phyloP scores from a whole-genome alignment of 2,113 vertebrate species.

The Osmerus mordax region DNA sequence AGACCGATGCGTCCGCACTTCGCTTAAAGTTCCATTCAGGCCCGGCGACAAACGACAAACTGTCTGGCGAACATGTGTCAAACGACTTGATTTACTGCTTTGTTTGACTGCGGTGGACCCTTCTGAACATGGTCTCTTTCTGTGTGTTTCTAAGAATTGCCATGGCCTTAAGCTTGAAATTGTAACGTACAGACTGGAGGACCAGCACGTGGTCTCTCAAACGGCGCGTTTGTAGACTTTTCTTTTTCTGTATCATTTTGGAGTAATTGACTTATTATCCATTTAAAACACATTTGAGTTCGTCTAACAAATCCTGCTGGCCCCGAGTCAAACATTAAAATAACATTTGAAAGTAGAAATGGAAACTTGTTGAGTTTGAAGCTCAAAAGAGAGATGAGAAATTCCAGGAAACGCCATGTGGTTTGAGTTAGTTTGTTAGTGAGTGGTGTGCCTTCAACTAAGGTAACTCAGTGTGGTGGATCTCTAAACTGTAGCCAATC shows the following conservation, averaged over 20 bases:
- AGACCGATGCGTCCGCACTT: conserved; percentile 62
- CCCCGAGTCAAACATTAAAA: conserved; percentile 18
- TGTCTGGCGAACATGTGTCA: conserved; percentile 73
- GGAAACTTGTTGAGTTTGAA: conserved; percentile 8
- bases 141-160: conserved; percentile 64
- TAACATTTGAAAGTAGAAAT: neutral
- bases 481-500: conserved; percentile 67
- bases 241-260: conserved; percentile 13
- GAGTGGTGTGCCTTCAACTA: conserved; percentile 54
- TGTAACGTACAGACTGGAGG: conserved; percentile 59
- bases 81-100: conserved; percentile 73
- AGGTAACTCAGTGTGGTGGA: conserved; percentile 52
- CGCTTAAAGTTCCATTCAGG: conserved; percentile 72
- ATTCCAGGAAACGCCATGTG: conserved; percentile 52
- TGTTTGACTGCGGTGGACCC: conserved; percentile 61
- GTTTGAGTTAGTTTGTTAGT: conserved; percentile 61
- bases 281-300: conserved; percentile 35
- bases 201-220: conserved; percentile 46
- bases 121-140: conserved; percentile 53
- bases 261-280: conserved; percentile 43
- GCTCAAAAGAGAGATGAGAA: neutral
- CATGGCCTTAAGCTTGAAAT: conserved; percentile 67
- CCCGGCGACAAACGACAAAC: conserved; percentile 71
- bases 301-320: conserved; percentile 15
- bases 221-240: conserved; percentile 46